Base-by-base conservation (phyloP, 2,797 vertebrate species). In the Distichodus sexfasciatus region DNA sequence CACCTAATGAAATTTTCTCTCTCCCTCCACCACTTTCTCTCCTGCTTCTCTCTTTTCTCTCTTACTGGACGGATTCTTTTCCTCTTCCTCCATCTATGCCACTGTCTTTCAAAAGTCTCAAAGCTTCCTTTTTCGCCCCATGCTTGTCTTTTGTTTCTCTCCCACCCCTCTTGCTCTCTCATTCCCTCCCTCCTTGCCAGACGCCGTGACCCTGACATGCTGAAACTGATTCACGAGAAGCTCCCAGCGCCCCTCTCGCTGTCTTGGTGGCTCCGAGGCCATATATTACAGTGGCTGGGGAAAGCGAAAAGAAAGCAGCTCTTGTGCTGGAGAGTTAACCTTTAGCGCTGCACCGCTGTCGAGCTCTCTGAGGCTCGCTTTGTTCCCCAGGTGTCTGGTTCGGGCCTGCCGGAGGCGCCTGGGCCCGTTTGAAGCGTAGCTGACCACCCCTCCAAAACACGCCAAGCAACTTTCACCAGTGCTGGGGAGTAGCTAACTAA, bases 401-500 rank as follows among this genome's bases (percentile, higher is more conserved):
- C 41, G 1, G 10, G 59, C 21, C 44, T 66, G 80, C 74, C 73
- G 77, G 55, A 80, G 80, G 62, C 33, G 26, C 50, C 51, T 64
- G 24, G 65, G 82, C 62, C 78, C 57, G 79, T 88, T 87, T 86
- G 81, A 90, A 89, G 82, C 76, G 40, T n/a, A 23, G 76, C 75
- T 74, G 72, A 82, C 78, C 44, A 84, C 87, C 85, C 81, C 79
- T 72, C n/a, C n/a, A 6, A 50, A 17, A 40, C 35, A 35, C 54
- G 44, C 31, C 44, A 60, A 51, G 10, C 33, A 24, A 26, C 2
- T 50, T 28, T 50, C 47, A 81, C 81, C 83, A 84, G 76, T 80
- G 84, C 83, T 81, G 82, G 79, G 84, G 85, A 85, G 88, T 36
- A 40, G 84, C 83, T 84, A 76, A 83, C 87, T 86, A 87, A 90